Conservation (phyloP, 2,113 vertebrate species). For the Theropithecus gelada region DNA sequence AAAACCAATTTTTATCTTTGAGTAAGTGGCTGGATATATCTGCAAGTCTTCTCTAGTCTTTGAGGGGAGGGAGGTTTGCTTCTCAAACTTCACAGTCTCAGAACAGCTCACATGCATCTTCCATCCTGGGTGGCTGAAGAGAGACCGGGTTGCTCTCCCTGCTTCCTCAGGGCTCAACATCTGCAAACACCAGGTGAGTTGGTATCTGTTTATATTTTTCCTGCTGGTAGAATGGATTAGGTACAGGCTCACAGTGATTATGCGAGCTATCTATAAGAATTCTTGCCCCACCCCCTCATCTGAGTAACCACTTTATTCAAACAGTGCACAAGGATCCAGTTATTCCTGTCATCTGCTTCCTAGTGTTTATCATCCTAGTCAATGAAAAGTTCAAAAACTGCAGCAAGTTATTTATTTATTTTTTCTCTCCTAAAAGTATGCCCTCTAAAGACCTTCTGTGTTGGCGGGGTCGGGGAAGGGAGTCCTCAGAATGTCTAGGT, state of each 20-base stretch:
- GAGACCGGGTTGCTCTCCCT: not conserved
- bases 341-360: not conserved
- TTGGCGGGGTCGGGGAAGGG: not conserved
- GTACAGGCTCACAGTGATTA: not conserved
- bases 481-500: not conserved
- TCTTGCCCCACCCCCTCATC: not conserved
- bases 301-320: not conserved
- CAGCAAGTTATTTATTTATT: not conserved
- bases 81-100: not conserved
- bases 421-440: not conserved
- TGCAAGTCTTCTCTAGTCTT: not conserved
- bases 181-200: not conserved
- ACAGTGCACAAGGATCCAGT: not conserved
- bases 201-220: not conserved
- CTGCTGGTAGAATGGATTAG: not conserved
- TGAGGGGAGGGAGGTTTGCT: not conserved
- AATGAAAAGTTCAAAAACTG: not conserved
- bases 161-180: not conserved
- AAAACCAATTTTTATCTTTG: not conserved
- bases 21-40: not conserved
- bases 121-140: not conserved
- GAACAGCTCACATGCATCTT: not conserved
- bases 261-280: not conserved
- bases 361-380: not conserved
- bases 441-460: not conserved